Conservation (phyloP, 2,113 vertebrate species). For the Delphinus delphis region DNA sequence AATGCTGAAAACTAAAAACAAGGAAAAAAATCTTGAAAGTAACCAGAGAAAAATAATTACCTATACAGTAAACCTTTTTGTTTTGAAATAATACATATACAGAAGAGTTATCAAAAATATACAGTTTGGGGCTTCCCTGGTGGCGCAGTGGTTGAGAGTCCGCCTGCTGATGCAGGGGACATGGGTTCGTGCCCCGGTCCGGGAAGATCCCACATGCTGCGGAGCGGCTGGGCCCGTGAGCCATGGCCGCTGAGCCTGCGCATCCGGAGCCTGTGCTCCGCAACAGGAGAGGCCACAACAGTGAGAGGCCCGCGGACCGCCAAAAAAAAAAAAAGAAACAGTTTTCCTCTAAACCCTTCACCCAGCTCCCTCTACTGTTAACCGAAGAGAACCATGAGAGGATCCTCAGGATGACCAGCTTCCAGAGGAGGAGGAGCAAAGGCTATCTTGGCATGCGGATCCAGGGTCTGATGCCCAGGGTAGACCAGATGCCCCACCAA, state of each 20-base stretch:
- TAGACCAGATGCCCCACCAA: not conserved
- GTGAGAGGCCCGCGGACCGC: too few species aligned
- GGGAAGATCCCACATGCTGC: too few species aligned
- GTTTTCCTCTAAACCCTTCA: not conserved
- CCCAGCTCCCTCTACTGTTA: not conserved
- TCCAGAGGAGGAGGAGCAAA: not conserved
- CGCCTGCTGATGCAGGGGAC: too few species aligned
- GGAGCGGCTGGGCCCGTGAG: too few species aligned
- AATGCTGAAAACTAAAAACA: not conserved
- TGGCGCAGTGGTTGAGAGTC: too few species aligned
- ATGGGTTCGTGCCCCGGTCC: too few species aligned
- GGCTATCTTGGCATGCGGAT: not conserved
- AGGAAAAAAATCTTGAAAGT: not conserved
- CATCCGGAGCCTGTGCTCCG: too few species aligned
- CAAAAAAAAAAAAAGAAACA: not conserved
- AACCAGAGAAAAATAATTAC: not conserved
- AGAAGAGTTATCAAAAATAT: not conserved
- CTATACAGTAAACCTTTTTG: not conserved
- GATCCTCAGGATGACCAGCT: not conserved
- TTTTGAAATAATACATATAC: not conserved
- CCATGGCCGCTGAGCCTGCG: too few species aligned
- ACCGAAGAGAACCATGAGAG: not conserved
- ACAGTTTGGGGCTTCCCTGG: not conserved
- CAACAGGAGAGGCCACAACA: too few species aligned
- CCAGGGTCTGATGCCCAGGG: too few species aligned